Conservation (phyloP, 1,140 invertebrate species). For the Argopecten irradians region DNA sequence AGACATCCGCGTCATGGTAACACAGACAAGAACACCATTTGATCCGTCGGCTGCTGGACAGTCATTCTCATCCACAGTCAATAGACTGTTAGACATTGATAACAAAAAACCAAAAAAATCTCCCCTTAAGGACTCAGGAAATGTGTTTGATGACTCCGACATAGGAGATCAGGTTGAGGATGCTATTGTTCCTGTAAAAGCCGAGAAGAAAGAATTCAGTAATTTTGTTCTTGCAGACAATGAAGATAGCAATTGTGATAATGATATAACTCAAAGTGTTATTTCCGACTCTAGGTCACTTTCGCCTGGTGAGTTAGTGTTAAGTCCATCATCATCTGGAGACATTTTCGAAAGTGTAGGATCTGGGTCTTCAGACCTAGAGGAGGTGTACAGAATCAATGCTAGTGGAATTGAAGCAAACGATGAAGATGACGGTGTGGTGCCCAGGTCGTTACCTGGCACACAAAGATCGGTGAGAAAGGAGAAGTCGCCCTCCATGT, state of each 20-base stretch:
- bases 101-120: constrained; percentile 53
- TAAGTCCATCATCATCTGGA: constrained; percentile 7
- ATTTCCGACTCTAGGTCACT: constrained; percentile 41
- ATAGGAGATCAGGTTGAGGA: neutral
- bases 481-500: constrained; percentile 62
- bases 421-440: neutral
- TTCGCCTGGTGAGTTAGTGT: constrained; percentile 53
- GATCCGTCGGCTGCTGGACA: constrained; percentile 24
- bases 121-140: constrained; percentile 64
- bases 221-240: neutral
- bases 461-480: constrained; percentile 15
- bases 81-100: constrained; percentile 46
- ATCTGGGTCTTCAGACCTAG: constrained; percentile 10
- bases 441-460: neutral
- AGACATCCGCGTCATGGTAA: constrained; percentile 39
- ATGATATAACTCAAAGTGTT: neutral
- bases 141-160: constrained; percentile 65
- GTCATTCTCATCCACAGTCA: neutral
- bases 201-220: neutral
- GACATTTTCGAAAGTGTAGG: constrained; percentile 7
- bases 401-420: neutral
- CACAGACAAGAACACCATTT: constrained; percentile 31
- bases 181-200: neutral
- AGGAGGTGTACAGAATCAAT: neutral
- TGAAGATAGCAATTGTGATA: neutral